Base-by-base conservation (phyloP, 2,797 vertebrate genomes). In the Zalophus californianus region DNA sequence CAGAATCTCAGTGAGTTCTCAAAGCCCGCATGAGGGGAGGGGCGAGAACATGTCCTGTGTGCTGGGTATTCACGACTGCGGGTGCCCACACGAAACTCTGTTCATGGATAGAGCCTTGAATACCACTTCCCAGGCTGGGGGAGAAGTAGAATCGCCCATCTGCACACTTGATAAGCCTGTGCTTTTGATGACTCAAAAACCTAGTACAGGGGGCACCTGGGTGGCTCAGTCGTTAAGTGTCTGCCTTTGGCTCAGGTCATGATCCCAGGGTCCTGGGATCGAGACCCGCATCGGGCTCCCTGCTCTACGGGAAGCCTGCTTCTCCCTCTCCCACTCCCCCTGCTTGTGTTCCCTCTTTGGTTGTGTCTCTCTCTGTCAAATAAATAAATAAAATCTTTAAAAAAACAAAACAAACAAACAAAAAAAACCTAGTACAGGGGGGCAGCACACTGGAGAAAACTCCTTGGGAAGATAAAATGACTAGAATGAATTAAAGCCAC, bases 1-100 rank as follows among this genome's bases (percentile, higher is more conserved):
- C 66, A 16, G 32, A 23, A 25, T 32, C 13, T 90, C 23, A 12
- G 0, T 62, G 9, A 13, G 5, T 0, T 78, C 3, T 54, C 35
- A 29, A 41, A 84, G 4, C 10, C 27, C 20, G 11, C 1, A 1
- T 11, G 48, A 77, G 38, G n/a, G 35, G 27, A 11, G 4, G 3
- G 3, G 6, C 21, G 1, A 75, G 29, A 32, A 38, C 15, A 68
- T 5, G 32, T 2, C 1, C 8, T 41, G 1, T 41, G 4, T 44
- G 3, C 3, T 73, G n/a, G 4, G 14, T 12, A 6, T 23, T 82
- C 25, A 50, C 7, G 41, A 18, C 23, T 27, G 14, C 9, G 66
- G 29, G 54, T 7, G 1, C 6, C 13, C 41, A 5, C 1, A n/a
- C 5, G 9, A 62, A 32, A 11, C 18, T 68, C 41, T 66, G 8